Conservation (phyloP, 2,797 vertebrate species). For the Pteronotus mesoamericanus region DNA sequence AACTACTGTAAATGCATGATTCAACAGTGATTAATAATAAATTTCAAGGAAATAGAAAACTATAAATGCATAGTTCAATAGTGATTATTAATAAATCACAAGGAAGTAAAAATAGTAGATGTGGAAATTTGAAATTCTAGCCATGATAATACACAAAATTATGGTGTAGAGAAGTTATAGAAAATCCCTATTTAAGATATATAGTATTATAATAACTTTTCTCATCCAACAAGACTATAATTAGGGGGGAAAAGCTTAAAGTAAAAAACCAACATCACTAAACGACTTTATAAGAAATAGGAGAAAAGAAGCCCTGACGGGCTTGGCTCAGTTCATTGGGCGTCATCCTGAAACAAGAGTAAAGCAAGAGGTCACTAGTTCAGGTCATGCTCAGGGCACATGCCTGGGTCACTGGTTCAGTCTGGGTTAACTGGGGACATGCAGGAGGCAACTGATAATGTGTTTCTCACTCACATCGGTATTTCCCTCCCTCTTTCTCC, state of each 20-base stretch:
- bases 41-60: background rate
- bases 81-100: background rate
- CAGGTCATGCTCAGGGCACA: too few species aligned
- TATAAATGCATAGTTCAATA: background rate
- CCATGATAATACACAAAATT: background rate
- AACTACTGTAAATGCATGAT: background rate
- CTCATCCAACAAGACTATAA: background rate
- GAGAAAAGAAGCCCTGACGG: background rate
- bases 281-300: constrained; percentile 14
- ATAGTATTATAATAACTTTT: background rate
- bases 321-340: too few species aligned
- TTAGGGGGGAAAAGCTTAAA: background rate
- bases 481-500: too few species aligned
- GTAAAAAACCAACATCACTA: background rate
- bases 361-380: too few species aligned
- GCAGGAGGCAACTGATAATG: too few species aligned
- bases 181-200: background rate
- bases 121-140: background rate
- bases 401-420: too few species aligned
- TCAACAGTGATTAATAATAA: background rate
- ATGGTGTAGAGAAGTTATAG: background rate
- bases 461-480: too few species aligned
- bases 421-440: too few species aligned
- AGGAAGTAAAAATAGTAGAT: background rate
- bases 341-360: too few species aligned